Evolutionary conservation across 2,888 invertebrate species (phyloP), one percentile per base, ranked within the genome.

Genomic region (Troglohyphantes excavatus): DNA sequence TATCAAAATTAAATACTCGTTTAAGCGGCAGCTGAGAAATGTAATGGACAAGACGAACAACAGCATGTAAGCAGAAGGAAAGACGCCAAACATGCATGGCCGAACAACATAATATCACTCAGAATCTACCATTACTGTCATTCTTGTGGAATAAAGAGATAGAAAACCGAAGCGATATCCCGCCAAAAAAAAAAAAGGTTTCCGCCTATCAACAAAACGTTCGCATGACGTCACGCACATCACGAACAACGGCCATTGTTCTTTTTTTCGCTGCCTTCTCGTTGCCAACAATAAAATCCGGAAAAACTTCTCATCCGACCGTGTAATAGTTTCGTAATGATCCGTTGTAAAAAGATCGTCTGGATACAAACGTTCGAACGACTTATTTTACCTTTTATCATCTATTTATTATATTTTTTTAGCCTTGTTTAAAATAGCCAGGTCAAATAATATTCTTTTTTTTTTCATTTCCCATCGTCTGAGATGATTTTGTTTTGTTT

Each of bases 271-370:
- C 29, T 17, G 29, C 21, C 21, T 82, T 53, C 39, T 29, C 65
- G 65, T 39, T 84, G 83, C 83, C 73, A 73, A 81, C 63, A 78
- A 79, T 76, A 68, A 84, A 85, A 76, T 65, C 68, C 70, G 70
- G 78, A 86, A 87, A 81, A 84, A 67, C 70, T 73, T 72, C 72
- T 87, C 81, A 59, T 23, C 76, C 76, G 68, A 59, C 59, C 85
- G 53, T 87, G 81, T 87, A 87, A 87, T 87, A 79, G 81, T 87
- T 73, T 73, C 53, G 72, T 87, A 87, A 87, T 79, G 79, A 79
- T 79, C 86, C 63, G 63, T 72, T 87, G 79, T 70, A 78, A 86
- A 84, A 83, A 70, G 67, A 67, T 76, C 59, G 39, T 78, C 78
- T 9, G 76, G 85, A 78, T 78, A 70, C 70, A 73, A n/a, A n/a